These are phyloP conservation scores for Bovichtus diacanthus DNA, from an alignment of 2,797 vertebrate genomes.

Conservation along the genomic window DNA sequence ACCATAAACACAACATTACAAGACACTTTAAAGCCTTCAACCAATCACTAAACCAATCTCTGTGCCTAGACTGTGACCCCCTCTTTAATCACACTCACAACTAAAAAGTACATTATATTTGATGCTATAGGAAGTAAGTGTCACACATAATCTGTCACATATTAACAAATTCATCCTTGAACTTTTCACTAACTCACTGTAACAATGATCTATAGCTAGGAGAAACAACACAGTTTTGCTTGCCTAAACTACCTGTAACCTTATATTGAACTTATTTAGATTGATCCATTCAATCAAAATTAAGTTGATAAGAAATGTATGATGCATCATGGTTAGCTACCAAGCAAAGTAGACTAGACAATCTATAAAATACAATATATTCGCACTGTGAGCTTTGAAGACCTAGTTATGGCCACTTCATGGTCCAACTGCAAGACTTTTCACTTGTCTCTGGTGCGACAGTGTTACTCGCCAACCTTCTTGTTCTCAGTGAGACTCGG, in stretches of 20 bases:
- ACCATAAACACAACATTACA: constrained; percentile 18
- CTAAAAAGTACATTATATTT: neutral
- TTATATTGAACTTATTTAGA: neutral
- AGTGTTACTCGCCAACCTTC: neutral
- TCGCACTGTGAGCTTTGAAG: neutral
- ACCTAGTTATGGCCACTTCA: neutral
- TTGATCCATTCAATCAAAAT: constrained; percentile 5
- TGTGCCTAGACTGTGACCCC: neutral
- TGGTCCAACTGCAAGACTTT: neutral
- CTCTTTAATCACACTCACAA: constrained; percentile 14
- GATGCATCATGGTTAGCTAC: too few relatives aligned
- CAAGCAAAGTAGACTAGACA: too few relatives aligned
- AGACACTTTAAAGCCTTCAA: constrained; percentile 19
- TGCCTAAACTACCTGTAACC: neutral
- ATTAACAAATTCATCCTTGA: neutral
- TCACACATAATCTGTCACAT: neutral
- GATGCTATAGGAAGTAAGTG: neutral
- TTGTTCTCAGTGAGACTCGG: neutral
- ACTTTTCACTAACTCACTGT: neutral
- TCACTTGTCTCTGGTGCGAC: neutral
- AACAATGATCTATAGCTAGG: neutral
- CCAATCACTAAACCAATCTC: constrained; percentile 26
- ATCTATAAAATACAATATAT: neutral
- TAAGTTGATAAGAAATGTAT: too few relatives aligned
- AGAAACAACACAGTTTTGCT: constrained; percentile 1